Evolutionary conservation across 2,888 invertebrate species (phyloP), one percentile per base, ranked within the genome.

Genomic region (Sinelater perroti): DNA sequence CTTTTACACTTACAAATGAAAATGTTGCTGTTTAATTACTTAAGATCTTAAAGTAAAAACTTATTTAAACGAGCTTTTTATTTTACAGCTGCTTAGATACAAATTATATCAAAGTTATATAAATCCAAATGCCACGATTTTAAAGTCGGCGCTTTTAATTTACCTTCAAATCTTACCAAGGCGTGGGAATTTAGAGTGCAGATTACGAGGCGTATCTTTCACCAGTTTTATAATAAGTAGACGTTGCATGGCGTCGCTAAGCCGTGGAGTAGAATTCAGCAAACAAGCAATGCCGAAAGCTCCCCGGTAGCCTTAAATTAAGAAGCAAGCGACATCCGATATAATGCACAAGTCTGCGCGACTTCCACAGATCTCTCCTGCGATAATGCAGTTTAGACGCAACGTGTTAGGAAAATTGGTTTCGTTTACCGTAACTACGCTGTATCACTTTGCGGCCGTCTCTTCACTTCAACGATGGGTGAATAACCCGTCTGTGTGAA

Each of bases 331-430:
- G 62, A 56, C 62, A 61, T 62, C 45, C 56, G 59, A 62, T 64
- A 59, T 62, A 62, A 58, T 61, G 61, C 57, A 56, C 47, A 50
- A 50, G 53, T 51, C 46, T 40, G 52, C 44, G 50, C 28, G 45
- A 31, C 49, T 42, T 31, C 36, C 40, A 36, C 50, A 64, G 58
- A 64, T 61, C 62, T 33, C 40, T 56, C 31, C 18, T 26, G 36
- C 54, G 60, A 61, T 58, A 57, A 54, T 46, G 51, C 54, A 46
- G 61, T 62, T 60, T 57, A 35, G 46, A 59, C 56, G 60, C 57
- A 62, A 58, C 60, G 49, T 58, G 64, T 61, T 61, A 61, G 45
- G 63, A 65, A 67, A 68, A 68, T 68, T 68, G 66, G 68, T 67
- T 68, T 68, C 66, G 66, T 67, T 68, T 67, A 66, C 63, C 58